These are phyloP conservation scores for Herpetotheres cachinnans DNA, from an alignment of 2,113 vertebrate genomes.

Conservation along the genomic window DNA sequence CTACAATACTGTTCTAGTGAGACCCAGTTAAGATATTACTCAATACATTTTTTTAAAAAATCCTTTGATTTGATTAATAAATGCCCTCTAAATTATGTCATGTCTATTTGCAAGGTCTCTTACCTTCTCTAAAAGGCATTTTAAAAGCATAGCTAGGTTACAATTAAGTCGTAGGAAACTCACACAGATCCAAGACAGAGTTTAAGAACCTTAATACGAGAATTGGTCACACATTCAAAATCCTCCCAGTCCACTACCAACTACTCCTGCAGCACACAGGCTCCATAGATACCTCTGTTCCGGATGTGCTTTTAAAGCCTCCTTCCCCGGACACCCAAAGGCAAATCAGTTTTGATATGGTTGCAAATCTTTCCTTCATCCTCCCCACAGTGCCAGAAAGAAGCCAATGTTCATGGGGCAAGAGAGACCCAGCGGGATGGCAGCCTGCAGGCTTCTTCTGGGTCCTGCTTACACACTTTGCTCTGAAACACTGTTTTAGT, in stretches of 20 bases:
- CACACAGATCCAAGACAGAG: background rate
- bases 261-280: background rate
- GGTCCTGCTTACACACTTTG: background rate
- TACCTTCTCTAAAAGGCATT: background rate
- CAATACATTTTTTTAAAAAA: background rate
- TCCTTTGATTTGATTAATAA: background rate
- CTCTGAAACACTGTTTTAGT: background rate
- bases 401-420: background rate
- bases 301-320: background rate
- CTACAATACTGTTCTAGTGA: background rate
- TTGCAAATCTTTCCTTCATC: background rate
- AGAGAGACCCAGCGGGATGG: accelerated
- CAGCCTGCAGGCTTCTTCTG: background rate
- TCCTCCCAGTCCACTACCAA: background rate
- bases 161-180: background rate
- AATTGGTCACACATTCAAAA: background rate
- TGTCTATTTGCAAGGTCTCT: background rate
- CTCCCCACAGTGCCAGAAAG: background rate
- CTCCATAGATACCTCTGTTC: background rate
- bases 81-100: background rate
- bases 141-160: background rate
- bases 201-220: background rate
- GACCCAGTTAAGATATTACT: background rate
- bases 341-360: background rate
- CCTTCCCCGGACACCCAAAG: background rate